These are phyloP conservation scores for Aethes cnicana DNA, from an alignment of 2,888 invertebrate species.

Conservation along the genomic window DNA sequence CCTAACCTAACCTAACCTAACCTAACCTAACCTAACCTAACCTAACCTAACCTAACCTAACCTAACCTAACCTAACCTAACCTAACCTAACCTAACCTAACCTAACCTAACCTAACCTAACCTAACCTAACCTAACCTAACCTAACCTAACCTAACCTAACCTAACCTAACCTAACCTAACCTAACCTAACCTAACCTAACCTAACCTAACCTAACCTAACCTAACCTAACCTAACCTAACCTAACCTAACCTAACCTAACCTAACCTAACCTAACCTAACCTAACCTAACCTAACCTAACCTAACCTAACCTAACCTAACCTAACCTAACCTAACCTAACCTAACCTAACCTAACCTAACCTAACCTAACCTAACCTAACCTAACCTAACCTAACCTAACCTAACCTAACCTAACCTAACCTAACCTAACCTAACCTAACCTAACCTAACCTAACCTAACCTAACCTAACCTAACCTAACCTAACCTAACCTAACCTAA, in stretches of 20 bases:
- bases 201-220: slow-evolving; percentile 8
- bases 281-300: slow-evolving; percentile 8
- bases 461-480: slow-evolving; percentile 8
- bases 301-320: slow-evolving; percentile 8
- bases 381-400: slow-evolving; percentile 8
- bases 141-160: slow-evolving; percentile 8
- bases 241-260: slow-evolving; percentile 8
- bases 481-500: slow-evolving; percentile 8
- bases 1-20: slow-evolving; percentile 8
- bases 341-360: slow-evolving; percentile 8
- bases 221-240: slow-evolving; percentile 8
- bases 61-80: slow-evolving; percentile 8
- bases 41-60: slow-evolving; percentile 8
- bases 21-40: slow-evolving; percentile 8
- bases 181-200: slow-evolving; percentile 8
- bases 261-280: slow-evolving; percentile 8
- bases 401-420: slow-evolving; percentile 8
- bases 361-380: slow-evolving; percentile 8
- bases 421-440: slow-evolving; percentile 8
- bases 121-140: slow-evolving; percentile 8
- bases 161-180: slow-evolving; percentile 8
- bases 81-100: slow-evolving; percentile 8
- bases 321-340: slow-evolving; percentile 8
- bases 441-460: slow-evolving; percentile 8
- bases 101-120: slow-evolving; percentile 8